These are phyloP conservation scores for Bimastos eiseni DNA, from an alignment of 2,888 invertebrate species.

Conservation along the genomic window DNA sequence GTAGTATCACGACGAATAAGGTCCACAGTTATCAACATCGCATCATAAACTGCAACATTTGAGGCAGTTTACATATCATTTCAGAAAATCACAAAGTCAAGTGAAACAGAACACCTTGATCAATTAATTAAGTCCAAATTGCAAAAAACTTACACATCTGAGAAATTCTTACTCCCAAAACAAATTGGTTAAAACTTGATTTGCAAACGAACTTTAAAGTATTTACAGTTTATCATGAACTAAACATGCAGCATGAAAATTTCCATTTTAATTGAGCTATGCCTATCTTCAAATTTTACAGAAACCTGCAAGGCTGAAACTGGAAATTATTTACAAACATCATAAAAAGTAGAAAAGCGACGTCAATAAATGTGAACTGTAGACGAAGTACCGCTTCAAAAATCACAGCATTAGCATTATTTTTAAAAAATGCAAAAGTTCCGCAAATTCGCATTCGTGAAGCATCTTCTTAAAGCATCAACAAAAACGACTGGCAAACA, in stretches of 20 bases:
- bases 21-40: conserved; percentile 2
- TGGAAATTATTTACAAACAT: neutral
- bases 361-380: neutral
- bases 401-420: conserved; percentile 1
- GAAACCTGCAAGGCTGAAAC: neutral
- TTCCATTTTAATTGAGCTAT: neutral
- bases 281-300: neutral
- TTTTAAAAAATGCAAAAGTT: neutral
- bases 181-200: neutral
- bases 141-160: neutral
- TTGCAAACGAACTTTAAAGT: neutral
- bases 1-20: neutral
- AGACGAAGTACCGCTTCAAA: neutral
- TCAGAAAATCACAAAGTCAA: neutral
- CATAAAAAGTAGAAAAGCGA: neutral
- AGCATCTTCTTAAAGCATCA: neutral
- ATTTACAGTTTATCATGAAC: neutral
- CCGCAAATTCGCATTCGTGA: neutral
- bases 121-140: neutral
- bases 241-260: neutral
- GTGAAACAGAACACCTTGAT: neutral
- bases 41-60: neutral
- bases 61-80: neutral
- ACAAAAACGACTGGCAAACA: neutral
- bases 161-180: neutral